A percentile compares a stretch with the other conserved stretches of the same genome.
Evolutionary conservation across 2,113 vertebrate species (phyloP).

Genomic region (Oncorhynchus clarkii): DNA sequence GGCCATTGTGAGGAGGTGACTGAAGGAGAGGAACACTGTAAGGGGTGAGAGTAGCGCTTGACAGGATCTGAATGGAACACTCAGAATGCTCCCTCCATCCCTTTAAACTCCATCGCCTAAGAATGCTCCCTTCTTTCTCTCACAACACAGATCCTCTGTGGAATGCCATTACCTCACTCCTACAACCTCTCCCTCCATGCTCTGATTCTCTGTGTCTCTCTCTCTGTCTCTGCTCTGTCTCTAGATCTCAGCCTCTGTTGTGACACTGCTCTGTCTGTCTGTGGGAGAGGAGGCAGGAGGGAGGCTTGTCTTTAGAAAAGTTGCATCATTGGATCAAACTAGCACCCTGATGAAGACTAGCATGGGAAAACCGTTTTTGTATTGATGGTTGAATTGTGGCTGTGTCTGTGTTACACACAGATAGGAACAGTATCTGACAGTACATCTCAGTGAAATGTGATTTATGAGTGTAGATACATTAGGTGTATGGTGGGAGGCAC

Average conservation of each 20-base stretch:
- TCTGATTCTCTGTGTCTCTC: background rate
- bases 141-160: constrained; percentile 24
- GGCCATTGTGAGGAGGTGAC: constrained; percentile 39
- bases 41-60: constrained; percentile 44
- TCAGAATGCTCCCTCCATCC: constrained; percentile 28
- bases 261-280: constrained; percentile 1
- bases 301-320: background rate
- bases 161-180: constrained; percentile 24
- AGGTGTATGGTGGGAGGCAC: too few species aligned
- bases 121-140: constrained; percentile 5
- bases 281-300: background rate
- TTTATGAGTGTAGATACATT: too few species aligned
- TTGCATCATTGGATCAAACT: background rate
- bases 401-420: too few species aligned
- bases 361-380: too few species aligned
- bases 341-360: background rate
- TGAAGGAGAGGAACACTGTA: constrained; percentile 3
- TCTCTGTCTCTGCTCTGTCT: background rate
- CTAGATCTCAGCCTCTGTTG: background rate
- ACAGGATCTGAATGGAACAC: constrained; percentile 28
- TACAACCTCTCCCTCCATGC: background rate
- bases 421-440: too few species aligned
- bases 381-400: too few species aligned
- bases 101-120: constrained; percentile 5
- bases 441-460: too few species aligned